phyloP scores from a whole-genome alignment of 2,888 invertebrate genomes.

The Tuta absoluta region DNA sequence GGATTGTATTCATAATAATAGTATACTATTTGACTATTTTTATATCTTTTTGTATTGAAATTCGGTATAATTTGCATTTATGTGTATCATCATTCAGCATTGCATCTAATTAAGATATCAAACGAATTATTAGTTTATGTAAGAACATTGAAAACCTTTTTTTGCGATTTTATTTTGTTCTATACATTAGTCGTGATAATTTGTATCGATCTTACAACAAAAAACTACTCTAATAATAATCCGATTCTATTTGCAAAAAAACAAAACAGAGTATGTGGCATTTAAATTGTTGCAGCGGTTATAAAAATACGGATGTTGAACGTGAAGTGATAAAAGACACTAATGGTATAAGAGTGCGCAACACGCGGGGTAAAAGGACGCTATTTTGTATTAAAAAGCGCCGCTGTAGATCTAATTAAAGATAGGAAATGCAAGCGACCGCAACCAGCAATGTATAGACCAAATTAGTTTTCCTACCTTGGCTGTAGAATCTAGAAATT shows the following conservation, averaged over 20 bases:
- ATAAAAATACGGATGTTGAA: not conserved
- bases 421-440: slow-evolving; percentile 1
- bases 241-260: too few species aligned
- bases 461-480: not conserved
- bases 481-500: not conserved
- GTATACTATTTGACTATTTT: too few species aligned
- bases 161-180: not conserved
- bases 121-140: not conserved
- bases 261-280: not conserved
- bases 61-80: not conserved
- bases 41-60: too few species aligned
- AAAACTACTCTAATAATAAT: not conserved
- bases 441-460: not conserved
- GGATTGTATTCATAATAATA: too few species aligned
- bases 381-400: not conserved
- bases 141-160: not conserved
- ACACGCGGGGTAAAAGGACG: not conserved
- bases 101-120: not conserved
- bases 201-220: not conserved
- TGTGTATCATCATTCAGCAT: not conserved
- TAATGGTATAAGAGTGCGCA: not conserved
- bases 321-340: not conserved
- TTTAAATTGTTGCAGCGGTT: not conserved
- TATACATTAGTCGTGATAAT: not conserved
- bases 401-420: not conserved